These are phyloP conservation scores for Nyctibius grandis DNA, from an alignment of 2,797 vertebrate genomes.

Conservation along the genomic window DNA sequence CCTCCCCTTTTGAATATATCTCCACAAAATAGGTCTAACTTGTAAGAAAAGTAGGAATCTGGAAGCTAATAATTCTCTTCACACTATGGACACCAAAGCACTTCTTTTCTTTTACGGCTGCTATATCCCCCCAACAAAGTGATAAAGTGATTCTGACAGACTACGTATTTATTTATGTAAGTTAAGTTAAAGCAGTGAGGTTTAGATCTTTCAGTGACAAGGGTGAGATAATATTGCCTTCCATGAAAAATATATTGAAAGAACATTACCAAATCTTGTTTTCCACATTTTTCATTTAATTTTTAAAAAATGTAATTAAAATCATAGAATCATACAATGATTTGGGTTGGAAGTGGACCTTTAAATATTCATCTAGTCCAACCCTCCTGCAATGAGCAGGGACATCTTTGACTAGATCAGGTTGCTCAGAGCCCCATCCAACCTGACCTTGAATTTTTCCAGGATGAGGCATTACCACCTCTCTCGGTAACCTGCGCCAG, in stretches of 20 bases:
- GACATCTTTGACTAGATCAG: background rate
- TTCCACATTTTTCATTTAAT: background rate
- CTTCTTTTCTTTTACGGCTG: background rate
- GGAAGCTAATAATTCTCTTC: background rate
- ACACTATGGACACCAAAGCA: background rate
- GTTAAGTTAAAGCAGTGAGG: background rate
- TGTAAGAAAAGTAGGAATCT: background rate
- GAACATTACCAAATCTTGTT: background rate
- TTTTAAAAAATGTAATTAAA: background rate
- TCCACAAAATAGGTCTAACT: background rate
- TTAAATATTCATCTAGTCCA: background rate
- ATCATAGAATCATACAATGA: background rate
- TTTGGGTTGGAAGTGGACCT: background rate
- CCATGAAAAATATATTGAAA: background rate
- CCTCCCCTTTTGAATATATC: background rate
- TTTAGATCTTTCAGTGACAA: background rate
- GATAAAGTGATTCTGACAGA: background rate
- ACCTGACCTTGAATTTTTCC: background rate
- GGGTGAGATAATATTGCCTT: background rate
- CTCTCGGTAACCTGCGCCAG: background rate
- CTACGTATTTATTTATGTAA: background rate
- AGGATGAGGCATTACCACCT: background rate
- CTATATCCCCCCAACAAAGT: background rate
- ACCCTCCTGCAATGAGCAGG: fast-evolving
- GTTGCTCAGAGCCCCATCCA: background rate